A percentile compares a stretch with the other conserved stretches of the same genome.
phyloP scores from a whole-genome alignment of 1,140 invertebrate genomes.

The Frieseomelitta varia region DNA sequence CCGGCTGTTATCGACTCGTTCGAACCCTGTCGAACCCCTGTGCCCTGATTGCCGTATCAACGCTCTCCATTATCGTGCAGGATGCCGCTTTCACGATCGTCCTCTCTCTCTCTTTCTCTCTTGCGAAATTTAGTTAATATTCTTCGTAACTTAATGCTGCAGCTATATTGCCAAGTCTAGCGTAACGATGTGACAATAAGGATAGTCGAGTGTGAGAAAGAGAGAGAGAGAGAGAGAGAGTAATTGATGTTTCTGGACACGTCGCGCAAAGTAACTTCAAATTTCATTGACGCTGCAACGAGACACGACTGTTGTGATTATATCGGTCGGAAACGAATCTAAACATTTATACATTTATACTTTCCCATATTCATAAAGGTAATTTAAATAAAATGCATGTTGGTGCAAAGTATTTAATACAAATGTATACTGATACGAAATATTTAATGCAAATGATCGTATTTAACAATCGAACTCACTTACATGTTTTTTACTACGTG shows the following conservation, averaged over 20 bases:
- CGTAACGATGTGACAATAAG: neutral
- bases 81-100: neutral
- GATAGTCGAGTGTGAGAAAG: neutral
- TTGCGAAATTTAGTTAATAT: neutral
- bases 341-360: too few species aligned
- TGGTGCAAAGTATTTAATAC: too few species aligned
- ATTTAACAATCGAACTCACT: too few species aligned
- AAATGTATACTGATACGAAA: too few species aligned
- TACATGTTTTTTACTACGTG: neutral
- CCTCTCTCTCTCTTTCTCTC: neutral
- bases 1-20: conserved; percentile 34
- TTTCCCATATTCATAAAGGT: too few species aligned
- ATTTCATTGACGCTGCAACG: too few species aligned
- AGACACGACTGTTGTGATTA: too few species aligned
- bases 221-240: neutral
- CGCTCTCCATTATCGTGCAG: neutral
- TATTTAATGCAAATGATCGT: too few species aligned
- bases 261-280: too few species aligned
- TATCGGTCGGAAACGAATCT: too few species aligned
- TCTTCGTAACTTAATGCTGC: neutral
- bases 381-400: too few species aligned
- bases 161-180: neutral
- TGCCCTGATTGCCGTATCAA: conserved; percentile 8
- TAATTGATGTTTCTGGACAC: too few species aligned
- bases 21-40: neutral